Evolutionary conservation across 2,888 invertebrate genomes (phyloP).

Genomic region (Suillia variegata): DNA sequence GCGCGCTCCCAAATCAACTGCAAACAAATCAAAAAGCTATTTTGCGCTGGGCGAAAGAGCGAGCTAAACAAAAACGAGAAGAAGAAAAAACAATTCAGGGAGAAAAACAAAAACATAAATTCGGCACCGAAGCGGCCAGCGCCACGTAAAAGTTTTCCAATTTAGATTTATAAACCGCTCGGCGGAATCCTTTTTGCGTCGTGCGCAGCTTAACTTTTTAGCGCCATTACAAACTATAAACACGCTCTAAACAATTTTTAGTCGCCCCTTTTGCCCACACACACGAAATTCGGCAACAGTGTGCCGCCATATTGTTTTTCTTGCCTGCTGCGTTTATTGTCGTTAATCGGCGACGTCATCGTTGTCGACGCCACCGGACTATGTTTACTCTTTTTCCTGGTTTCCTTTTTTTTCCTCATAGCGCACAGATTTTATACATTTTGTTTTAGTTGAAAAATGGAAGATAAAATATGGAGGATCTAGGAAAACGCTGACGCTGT

Average conservation of each 20-base stretch:
- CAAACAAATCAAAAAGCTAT: no score
- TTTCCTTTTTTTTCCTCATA: neutral
- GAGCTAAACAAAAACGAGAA: no score
- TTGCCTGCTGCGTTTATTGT: neutral
- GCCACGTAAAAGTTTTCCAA: constrained; percentile 40
- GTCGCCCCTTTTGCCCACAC: neutral
- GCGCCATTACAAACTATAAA: neutral
- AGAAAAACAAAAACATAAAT: no score
- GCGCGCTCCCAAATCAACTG: no score
- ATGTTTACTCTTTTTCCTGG: neutral
- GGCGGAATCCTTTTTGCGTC: neutral
- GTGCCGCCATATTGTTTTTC: neutral
- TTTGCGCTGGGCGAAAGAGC: no score
- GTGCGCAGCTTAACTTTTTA: neutral
- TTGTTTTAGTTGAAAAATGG: no score
- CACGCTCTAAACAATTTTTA: neutral
- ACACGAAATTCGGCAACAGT: neutral
- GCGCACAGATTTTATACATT: no score
- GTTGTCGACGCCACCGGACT: neutral
- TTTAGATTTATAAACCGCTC: constrained; percentile 37
- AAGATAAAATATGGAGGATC: no score
- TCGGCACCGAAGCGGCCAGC: no score
- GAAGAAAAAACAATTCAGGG: no score
- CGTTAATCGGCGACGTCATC: neutral
- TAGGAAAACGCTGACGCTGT: no score